Percentiles rank a stretch among this genome's conserved stretches.
phyloP scores from a whole-genome alignment of 1,140 invertebrate genomes.

The Dufourea novaeangliae region DNA sequence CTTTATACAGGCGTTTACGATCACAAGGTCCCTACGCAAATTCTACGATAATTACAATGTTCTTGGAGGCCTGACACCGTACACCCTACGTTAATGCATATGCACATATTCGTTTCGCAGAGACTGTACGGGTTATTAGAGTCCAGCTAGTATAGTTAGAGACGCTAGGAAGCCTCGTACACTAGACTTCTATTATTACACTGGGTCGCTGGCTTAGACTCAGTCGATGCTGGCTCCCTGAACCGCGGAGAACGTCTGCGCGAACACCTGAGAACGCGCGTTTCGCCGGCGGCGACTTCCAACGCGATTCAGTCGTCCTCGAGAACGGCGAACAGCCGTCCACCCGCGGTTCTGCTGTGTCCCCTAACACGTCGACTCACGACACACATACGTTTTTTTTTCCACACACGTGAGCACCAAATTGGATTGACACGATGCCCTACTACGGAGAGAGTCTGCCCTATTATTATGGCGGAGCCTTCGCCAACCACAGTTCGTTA shows the following conservation, averaged over 20 bases:
- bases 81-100: neutral
- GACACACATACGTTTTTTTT: no score
- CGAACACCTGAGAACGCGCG: constrained; percentile 72
- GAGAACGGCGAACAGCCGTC: constrained; percentile 14
- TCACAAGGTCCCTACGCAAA: no score
- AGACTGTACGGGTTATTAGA: constrained; percentile 60
- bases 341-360: neutral
- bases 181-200: constrained; percentile 81
- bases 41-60: no score
- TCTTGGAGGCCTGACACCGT: no score
- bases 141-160: constrained; percentile 65
- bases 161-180: constrained; percentile 75
- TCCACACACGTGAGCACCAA: neutral
- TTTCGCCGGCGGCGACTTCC: constrained; percentile 26
- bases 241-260: constrained; percentile 78
- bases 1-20: no score
- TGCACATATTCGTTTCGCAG: constrained; percentile 48
- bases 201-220: constrained; percentile 80
- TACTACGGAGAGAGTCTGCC: constrained; percentile 74
- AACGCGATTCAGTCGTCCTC: constrained; percentile 20
- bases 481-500: constrained; percentile 78
- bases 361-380: neutral
- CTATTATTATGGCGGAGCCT: constrained; percentile 75
- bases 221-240: constrained; percentile 81
- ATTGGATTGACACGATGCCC: constrained; percentile 70